Evolutionary conservation across 2,888 invertebrate genomes (phyloP).

Genomic region (Exocentrus adspersus): DNA sequence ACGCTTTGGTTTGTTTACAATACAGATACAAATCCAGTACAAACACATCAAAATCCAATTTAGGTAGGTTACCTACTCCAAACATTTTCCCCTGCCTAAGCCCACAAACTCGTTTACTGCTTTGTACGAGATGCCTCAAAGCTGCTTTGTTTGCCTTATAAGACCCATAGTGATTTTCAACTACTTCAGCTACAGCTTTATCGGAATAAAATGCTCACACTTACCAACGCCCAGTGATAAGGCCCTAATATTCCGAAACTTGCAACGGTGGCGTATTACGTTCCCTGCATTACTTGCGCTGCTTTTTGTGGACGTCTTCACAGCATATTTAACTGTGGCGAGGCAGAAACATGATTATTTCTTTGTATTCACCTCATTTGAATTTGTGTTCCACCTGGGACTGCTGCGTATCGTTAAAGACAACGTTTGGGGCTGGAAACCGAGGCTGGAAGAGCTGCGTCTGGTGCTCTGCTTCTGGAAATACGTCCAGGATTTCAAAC

Average conservation of each 20-base stretch:
- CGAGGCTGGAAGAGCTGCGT: conserved; percentile 26
- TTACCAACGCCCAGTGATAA: neutral
- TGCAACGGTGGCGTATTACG: neutral
- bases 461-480: conserved; percentile 31
- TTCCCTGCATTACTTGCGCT: neutral
- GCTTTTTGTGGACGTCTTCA: neutral
- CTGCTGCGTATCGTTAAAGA: conserved; percentile 3
- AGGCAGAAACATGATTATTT: neutral
- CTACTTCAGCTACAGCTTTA: conserved; percentile 1
- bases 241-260: neutral
- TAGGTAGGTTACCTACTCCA: too few relatives aligned
- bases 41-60: conserved; percentile 5
- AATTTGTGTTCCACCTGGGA: neutral
- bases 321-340: neutral
- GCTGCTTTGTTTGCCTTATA: conserved; percentile 11
- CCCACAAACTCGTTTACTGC: too few relatives aligned
- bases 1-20: too few relatives aligned
- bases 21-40: neutral
- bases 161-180: neutral
- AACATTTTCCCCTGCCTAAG: too few relatives aligned
- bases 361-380: neutral
- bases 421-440: conserved; percentile 24
- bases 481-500: conserved; percentile 18
- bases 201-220: neutral
- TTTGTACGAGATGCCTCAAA: neutral